Evolutionary conservation across 2,797 vertebrate genomes (phyloP), one percentile per base, ranked within the genome.

Genomic region (Poecile montanus): DNA sequence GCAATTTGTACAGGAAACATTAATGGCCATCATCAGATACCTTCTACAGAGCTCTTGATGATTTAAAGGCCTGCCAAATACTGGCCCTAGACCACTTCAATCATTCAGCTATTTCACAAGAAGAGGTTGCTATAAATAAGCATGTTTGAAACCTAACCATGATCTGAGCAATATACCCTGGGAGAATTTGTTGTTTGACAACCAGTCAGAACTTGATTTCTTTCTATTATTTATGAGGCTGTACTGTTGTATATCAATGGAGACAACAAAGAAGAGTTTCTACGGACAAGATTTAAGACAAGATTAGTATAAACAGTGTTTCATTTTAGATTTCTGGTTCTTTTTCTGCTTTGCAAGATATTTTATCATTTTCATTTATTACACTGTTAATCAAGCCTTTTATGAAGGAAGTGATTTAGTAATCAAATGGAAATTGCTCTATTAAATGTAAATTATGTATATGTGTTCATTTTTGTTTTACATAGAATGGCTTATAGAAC

Each of bases 1-100:
- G 47, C 38, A 89, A 80, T 97, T 95, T 93, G 63, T 92, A 94
- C 32, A 65, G 83, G 89, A 96, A 92, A 78, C 19, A 8, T 85
- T 95, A 93, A 91, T 80, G 73, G 65, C 51, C 50, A 87, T 90
- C 51, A 77, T 86, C 75, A 71, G 70, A 78, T 93, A 58, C 26
- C 40, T 93, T 91, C 63, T 91, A 29, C 36, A 62, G 32, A 92
- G 53, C 50, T 86, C 60, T 38, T 54, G 26, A 32, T 77, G 73
- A 91, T 95, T 93, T 93, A 94, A 74, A 94, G 47, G 68, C 63
- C 51, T 93, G 79, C 32, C 61, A 47, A 83, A 91, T 51, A 77
- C 66, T 81, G 63, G 44, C 20, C 62, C 54, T 77, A 80, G 42
- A 77, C 62, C 40, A 66, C 89, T 95, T 83, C n/a, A 91, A 89